A percentile compares a stretch with the other conserved stretches of the same genome.
phyloP scores from a whole-genome alignment of 2,888 invertebrate species.

The Mylabris sibirica region DNA sequence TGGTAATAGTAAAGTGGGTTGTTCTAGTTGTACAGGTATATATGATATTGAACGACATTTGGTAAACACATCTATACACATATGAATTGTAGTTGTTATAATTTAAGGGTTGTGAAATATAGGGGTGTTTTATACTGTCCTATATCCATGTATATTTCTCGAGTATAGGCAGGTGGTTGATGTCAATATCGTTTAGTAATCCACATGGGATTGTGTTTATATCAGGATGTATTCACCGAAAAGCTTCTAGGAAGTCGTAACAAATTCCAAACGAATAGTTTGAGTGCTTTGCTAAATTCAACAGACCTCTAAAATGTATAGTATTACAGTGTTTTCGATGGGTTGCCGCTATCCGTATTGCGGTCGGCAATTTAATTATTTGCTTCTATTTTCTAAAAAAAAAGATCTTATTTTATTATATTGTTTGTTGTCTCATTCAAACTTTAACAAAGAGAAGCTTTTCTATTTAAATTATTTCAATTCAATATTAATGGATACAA shows the following conservation, averaged over 20 bases:
- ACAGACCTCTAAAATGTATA: slow-evolving; percentile 32
- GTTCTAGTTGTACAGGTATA: slow-evolving; percentile 30
- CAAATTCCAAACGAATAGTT: slow-evolving; percentile 50
- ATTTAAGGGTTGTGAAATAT: slow-evolving; percentile 48
- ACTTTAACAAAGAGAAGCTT: neutral
- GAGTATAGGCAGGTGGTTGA: slow-evolving; percentile 47
- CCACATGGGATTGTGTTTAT: slow-evolving; percentile 53
- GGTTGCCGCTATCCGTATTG: neutral
- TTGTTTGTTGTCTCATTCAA: neutral
- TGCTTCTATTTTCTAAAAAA: neutral
- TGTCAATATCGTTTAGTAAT: slow-evolving; percentile 45
- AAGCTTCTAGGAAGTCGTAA: slow-evolving; percentile 51
- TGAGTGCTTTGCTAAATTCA: slow-evolving; percentile 38
- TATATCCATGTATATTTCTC: neutral
- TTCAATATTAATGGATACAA: neutral
- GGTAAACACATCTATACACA: slow-evolving; percentile 19
- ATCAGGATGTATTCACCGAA: slow-evolving; percentile 54
- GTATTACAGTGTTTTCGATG: slow-evolving; percentile 3
- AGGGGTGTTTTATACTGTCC: slow-evolving; percentile 18
- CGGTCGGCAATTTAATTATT: neutral
- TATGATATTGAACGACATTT: slow-evolving; percentile 52
- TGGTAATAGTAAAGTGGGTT: slow-evolving; percentile 23
- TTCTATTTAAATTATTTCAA: neutral
- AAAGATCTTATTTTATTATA: neutral
- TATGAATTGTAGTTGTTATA: slow-evolving; percentile 43